These are phyloP conservation scores for Hyperoodon ampullatus DNA, from an alignment of 2,113 vertebrate genomes.

Conservation along the genomic window DNA sequence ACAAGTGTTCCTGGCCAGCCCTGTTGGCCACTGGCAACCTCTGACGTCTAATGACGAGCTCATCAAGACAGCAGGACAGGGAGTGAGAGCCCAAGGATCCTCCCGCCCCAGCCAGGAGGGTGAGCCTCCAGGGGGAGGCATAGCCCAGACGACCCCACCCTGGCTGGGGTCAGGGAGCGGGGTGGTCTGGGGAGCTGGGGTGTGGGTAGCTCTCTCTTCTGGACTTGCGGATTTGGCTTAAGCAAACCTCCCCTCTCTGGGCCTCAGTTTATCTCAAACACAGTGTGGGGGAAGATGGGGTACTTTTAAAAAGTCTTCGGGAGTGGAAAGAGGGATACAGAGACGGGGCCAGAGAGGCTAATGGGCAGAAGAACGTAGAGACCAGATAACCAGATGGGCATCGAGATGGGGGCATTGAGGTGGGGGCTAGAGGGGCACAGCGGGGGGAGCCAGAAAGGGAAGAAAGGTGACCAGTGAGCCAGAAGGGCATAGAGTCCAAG, in stretches of 20 bases:
- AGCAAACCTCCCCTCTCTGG: background rate
- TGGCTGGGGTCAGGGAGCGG: background rate
- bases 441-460: too few species aligned
- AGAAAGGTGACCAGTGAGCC: background rate
- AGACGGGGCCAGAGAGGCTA: background rate
- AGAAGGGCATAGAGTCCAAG: background rate
- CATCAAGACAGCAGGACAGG: background rate
- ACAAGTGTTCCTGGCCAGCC: background rate
- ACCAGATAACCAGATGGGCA: too few species aligned
- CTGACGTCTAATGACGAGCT: background rate
- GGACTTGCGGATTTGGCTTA: background rate
- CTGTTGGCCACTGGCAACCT: too few species aligned
- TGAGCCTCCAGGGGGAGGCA: background rate
- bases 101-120: background rate
- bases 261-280: conserved; percentile 1
- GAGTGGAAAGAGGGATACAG: background rate
- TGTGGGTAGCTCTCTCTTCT: background rate
- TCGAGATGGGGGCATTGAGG: too few species aligned
- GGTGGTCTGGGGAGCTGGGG: background rate
- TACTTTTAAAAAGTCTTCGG: background rate
- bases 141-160: background rate
- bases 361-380: too few species aligned
- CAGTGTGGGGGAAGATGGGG: background rate
- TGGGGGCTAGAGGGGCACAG: too few species aligned
- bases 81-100: background rate